Base-by-base conservation (phyloP, 2,888 invertebrate species). In the Oligia latruncula region DNA sequence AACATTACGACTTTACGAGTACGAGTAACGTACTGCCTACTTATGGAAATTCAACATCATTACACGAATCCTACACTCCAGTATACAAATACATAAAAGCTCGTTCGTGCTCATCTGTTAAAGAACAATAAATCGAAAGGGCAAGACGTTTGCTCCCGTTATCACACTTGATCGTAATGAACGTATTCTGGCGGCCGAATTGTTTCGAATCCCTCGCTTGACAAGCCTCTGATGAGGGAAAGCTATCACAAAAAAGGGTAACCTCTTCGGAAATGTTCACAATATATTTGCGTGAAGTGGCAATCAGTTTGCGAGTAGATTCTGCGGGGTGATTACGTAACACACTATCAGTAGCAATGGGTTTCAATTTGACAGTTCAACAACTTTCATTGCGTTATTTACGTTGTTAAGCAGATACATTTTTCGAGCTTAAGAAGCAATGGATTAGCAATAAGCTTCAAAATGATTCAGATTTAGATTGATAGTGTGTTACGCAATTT, bases 221-320 rank as follows among this genome's bases (percentile, higher is more conserved):
- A 93, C 94, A 92, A 91, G 87, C 78, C 65, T 79, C 83, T 94
- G 94, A 94, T 91, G 93, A 93, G 93, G 94, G 94, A 91, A 91
- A 90, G 85, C 89, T 88, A 87, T 90, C 90, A 90, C 92, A 93
- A 94, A 94, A 93, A 95, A 94, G 93, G 94, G 93, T 85, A 90
- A 89, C 89, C 89, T 89, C 89, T 89, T 90, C 90, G 89, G 90
- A 92, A 93, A 92, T 91, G 92, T 89, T 92, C 88, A 91, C 92
- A 91, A 93, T 94, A 93, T 93, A 93, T 94, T 93, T 92, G 90
- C 84, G 81, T 78, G 83, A 90, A 90, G 91, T 91, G 92, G 91
- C 91, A 92, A 92, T 91, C 91, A 91, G 91, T 92, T 92, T 91
- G 90, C 86, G 84, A 88, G 79, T 87, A 81, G 88, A 49, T 49